phyloP scores from a whole-genome alignment of 1,140 invertebrate species.

The Heliothis subflexa region DNA sequence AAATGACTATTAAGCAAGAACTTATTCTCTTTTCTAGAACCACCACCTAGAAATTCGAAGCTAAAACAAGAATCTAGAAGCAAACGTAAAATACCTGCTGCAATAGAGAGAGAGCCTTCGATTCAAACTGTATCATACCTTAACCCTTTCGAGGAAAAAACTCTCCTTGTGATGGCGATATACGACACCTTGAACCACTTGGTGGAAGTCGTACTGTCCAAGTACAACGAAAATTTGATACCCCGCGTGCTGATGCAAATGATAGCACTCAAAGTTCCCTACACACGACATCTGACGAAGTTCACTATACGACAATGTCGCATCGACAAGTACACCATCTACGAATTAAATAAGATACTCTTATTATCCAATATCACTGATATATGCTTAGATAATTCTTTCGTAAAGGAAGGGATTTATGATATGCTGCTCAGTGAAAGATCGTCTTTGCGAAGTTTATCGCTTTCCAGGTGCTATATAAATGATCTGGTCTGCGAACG shows the following conservation, averaged over 20 bases:
- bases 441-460: slow-evolving; percentile 55
- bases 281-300: slow-evolving; percentile 56
- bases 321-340: slow-evolving; percentile 58
- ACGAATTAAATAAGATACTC: slow-evolving; percentile 66
- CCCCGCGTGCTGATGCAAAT: slow-evolving; percentile 60
- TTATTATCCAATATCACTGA: slow-evolving; percentile 58
- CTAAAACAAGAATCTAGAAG: too few relatives aligned
- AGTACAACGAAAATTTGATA: slow-evolving; percentile 42
- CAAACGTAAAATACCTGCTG: too few relatives aligned
- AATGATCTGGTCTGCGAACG: slow-evolving; percentile 59
- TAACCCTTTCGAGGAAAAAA: too few relatives aligned
- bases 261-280: slow-evolving; percentile 56
- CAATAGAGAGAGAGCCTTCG: too few relatives aligned
- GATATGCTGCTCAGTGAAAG: slow-evolving; percentile 55
- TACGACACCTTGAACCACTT: slow-evolving; percentile 61
- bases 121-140: too few relatives aligned
- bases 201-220: slow-evolving; percentile 57
- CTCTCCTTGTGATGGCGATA: slow-evolving; percentile 30
- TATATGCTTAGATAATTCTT: slow-evolving; percentile 60
- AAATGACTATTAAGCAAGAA: too few relatives aligned
- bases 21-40: too few relatives aligned
- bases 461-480: slow-evolving; percentile 65
- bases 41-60: too few relatives aligned
- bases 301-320: slow-evolving; percentile 55
- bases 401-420: slow-evolving; percentile 57